Evolutionary conservation across 2,888 invertebrate species (phyloP).

Genomic region (Xestobium rufovillosum): DNA sequence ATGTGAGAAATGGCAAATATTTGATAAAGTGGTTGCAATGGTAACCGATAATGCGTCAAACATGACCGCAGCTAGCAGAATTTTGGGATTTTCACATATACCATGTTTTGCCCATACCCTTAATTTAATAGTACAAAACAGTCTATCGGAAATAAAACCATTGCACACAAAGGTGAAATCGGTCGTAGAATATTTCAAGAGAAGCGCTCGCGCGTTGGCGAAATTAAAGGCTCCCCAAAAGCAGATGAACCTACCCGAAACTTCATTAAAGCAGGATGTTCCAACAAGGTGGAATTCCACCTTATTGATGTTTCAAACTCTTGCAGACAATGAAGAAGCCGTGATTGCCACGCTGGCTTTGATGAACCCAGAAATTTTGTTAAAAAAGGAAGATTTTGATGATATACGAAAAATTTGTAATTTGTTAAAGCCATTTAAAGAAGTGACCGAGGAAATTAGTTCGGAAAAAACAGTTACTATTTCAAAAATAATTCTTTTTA

Average conservation of each 20-base stretch:
- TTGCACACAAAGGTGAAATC: slow-evolving; percentile 10
- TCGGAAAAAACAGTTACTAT: no score
- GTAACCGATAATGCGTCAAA: slow-evolving; percentile 22
- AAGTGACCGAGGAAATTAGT: no score
- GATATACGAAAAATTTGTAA: no score
- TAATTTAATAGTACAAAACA: slow-evolving; percentile 14
- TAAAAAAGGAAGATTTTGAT: no score
- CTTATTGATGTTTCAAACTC: slow-evolving; percentile 5
- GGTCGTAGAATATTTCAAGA: slow-evolving; percentile 11
- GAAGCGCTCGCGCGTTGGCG: slow-evolving; percentile 4
- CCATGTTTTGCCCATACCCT: slow-evolving; percentile 25
- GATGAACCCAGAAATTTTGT: no score
- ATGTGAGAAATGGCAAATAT: slow-evolving; percentile 14
- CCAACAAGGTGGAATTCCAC: slow-evolving; percentile 12
- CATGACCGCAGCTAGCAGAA: slow-evolving; percentile 21
- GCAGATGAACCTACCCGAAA: slow-evolving; percentile 2
- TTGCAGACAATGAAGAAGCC: no score
- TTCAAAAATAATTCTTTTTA: no score
- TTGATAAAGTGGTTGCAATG: slow-evolving; percentile 20
- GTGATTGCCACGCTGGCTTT: no score
- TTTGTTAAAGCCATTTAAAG: no score
- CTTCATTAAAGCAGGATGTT: slow-evolving; percentile 10
- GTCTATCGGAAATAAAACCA: neutral
- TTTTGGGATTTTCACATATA: slow-evolving; percentile 20
- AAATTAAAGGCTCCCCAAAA: slow-evolving; percentile 7